Percentiles rank a stretch among this genome's conserved stretches.
Evolutionary conservation across 2,113 vertebrate species (phyloP).

Genomic region (Alectura lathami): DNA sequence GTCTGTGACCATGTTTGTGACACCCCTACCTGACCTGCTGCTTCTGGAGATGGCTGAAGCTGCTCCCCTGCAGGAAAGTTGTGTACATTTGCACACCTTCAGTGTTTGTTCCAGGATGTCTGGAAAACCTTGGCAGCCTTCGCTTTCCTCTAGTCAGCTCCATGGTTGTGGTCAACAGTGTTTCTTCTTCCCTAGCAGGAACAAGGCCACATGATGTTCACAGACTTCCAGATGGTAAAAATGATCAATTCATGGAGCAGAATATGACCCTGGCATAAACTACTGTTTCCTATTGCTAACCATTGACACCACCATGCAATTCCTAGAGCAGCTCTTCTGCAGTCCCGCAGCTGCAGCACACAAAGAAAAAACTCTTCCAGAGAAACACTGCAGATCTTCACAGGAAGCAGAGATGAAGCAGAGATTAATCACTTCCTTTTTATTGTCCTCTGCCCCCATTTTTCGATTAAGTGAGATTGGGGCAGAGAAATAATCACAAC

Average conservation of each 20-base stretch:
- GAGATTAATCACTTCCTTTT: not conserved
- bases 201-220: not conserved
- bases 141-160: not conserved
- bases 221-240: not conserved
- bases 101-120: not conserved
- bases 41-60: not conserved
- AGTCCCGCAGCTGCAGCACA: not conserved
- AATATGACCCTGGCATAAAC: not conserved
- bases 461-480: not conserved
- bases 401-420: constrained; percentile 10
- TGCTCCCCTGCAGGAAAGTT: not conserved
- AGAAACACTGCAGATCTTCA: not conserved
- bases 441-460: not conserved
- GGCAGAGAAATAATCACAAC: not conserved
- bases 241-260: not conserved
- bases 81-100: not conserved
- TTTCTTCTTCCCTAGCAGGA: not conserved
- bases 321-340: not conserved
- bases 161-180: not conserved
- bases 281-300: not conserved
- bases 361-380: not conserved
- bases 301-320: not conserved
- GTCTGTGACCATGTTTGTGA: not conserved
- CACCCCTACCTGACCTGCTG: not conserved
- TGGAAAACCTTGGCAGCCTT: not conserved